A percentile compares a stretch with the other conserved stretches of the same genome.
Conservation (phyloP, 2,113 vertebrate genomes). For the Caranx ignobilis region DNA sequence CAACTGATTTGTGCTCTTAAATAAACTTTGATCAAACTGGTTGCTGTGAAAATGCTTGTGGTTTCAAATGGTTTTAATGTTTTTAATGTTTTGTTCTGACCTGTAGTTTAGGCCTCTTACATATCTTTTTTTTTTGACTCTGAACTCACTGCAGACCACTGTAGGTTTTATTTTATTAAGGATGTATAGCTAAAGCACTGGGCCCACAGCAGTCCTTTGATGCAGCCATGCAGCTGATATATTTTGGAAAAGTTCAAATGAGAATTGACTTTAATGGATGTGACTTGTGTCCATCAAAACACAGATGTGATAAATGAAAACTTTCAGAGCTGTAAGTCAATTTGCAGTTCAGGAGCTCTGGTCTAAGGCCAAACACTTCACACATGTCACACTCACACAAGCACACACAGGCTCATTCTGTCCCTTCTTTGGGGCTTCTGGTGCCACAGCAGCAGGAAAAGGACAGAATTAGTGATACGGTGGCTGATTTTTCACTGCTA, state of each 20-base stretch:
- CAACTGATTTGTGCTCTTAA: too few relatives aligned
- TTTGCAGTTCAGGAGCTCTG: slow-evolving; percentile 1
- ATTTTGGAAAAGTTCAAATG: background rate
- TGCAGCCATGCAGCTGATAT: background rate
- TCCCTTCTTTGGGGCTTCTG: slow-evolving; percentile 3
- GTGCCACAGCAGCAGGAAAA: slow-evolving; percentile 43
- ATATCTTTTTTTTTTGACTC: too few relatives aligned
- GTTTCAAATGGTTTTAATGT: too few relatives aligned
- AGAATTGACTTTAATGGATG: background rate
- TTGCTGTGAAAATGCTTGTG: too few relatives aligned
- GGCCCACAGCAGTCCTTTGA: too few relatives aligned
- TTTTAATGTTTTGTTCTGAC: too few relatives aligned
- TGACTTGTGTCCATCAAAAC: slow-evolving; percentile 3
- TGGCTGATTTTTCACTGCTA: slow-evolving; percentile 64
- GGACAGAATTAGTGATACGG: slow-evolving; percentile 78
- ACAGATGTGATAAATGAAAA: background rate
- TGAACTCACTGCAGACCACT: too few relatives aligned
- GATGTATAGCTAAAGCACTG: too few relatives aligned
- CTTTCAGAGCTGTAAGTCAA: background rate
- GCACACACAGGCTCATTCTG: slow-evolving; percentile 58
- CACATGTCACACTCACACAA: background rate
- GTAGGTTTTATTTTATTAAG: too few relatives aligned
- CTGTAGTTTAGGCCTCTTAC: too few relatives aligned
- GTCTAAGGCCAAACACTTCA: background rate
- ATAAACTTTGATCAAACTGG: too few relatives aligned